Base-by-base conservation (phyloP, 2,797 vertebrate species). In the Cirrhinus mrigala region DNA sequence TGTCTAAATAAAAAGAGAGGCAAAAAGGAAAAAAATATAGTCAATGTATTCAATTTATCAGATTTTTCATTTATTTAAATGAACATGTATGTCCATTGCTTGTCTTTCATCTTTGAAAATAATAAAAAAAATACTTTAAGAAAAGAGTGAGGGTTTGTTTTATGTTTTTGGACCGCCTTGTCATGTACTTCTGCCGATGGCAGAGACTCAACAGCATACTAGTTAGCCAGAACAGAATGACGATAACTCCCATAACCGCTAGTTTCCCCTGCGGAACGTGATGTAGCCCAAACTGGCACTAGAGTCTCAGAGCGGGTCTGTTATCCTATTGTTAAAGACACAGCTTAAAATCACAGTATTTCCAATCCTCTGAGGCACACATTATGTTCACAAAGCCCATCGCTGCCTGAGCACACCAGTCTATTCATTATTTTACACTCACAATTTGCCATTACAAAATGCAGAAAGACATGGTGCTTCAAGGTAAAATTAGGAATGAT, bases 361-460 rank as follows among this genome's bases (percentile, higher is more conserved):
- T 78, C n/a, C 82, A 56, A 29, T 58, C 16, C 74, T 69, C 64
- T 33, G 37, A 68, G 62, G 33, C 73, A 78, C 60, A 69, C 74
- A 84, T 84, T 78, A 78, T 84, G 18, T 64, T 75, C 56, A 75
- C 81, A 75, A 81, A 71, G 56, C 70, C 44, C 81, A 75, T 64
- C 20, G 62, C 81, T 50, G 40, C 70, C 82, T 56, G 48, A 77
- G 20, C 33, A 78, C 74, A 84, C 50, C 29, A 52, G 74, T 52
- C 64, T 69, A 76, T 68, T 56, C 37, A 27, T 84, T 46, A 79
- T 54, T 77, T 69, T 83, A 83, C 73, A 66, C 46, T 54, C 20
- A 66, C 29, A 40, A 54, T 83, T 76, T 76, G 56, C 27, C 46
- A 58, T 82, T 70, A 44, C 16, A 9, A 60, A 48, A 66, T 66